Evolutionary conservation across 2,888 invertebrate genomes (phyloP).

Genomic region (Furcula furcula): DNA sequence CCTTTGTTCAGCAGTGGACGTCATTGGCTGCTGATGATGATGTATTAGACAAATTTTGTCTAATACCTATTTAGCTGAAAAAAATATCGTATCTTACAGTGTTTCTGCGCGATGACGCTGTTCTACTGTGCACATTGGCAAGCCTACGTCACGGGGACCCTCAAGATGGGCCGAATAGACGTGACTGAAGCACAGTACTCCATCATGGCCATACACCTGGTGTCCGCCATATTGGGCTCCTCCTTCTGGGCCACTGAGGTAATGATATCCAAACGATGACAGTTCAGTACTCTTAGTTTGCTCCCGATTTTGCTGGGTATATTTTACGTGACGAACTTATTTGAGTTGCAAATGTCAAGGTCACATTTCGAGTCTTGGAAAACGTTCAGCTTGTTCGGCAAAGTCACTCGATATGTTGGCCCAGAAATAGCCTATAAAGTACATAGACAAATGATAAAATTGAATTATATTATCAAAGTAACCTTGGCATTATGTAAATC

Average conservation of each 20-base stretch:
- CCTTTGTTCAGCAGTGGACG: too few species aligned
- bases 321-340: too few species aligned
- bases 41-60: too few species aligned
- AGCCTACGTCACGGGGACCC: conserved; percentile 98
- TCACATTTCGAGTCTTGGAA: too few species aligned
- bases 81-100: conserved; percentile 87
- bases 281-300: too few species aligned
- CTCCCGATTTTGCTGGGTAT: too few species aligned
- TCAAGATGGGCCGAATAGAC: conserved; percentile 95
- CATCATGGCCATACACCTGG: conserved; percentile 93
- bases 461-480: background rate
- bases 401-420: background rate
- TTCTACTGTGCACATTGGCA: conserved; percentile 99
- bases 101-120: conserved; percentile 95
- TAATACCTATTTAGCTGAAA: too few species aligned
- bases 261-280: conserved; percentile 51
- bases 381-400: too few species aligned
- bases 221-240: conserved; percentile 94
- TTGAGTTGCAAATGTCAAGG: too few species aligned
- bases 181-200: conserved; percentile 99
- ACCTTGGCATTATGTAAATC: background rate
- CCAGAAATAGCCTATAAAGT: background rate
- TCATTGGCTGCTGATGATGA: too few species aligned
- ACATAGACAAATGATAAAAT: background rate
- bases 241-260: conserved; percentile 89